phyloP scores from a whole-genome alignment of 2,113 vertebrate genomes.

The Patagioenas fasciata region DNA sequence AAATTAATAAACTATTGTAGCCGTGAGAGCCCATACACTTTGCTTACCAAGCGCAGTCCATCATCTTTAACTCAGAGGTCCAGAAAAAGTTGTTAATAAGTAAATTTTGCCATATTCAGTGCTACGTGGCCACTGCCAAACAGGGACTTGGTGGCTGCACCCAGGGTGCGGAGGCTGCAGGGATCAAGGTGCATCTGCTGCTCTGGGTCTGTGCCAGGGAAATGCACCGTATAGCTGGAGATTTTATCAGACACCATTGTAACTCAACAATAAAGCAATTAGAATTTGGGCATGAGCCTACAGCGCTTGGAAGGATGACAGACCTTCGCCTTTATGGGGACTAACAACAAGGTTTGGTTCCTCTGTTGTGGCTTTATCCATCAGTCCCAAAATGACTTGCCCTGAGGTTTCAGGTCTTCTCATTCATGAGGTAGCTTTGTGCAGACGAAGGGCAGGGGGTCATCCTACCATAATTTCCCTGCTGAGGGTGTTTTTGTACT shows the following conservation, averaged over 20 bases:
- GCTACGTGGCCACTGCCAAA: fast-evolving
- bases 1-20: background rate
- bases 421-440: background rate
- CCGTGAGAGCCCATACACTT: background rate
- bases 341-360: no score
- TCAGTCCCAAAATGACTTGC: fast-evolving
- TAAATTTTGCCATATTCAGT: background rate
- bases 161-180: background rate
- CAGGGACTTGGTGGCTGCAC: background rate
- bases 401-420: background rate
- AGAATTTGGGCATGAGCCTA: background rate
- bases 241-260: background rate
- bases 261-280: background rate
- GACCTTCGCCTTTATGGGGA: background rate
- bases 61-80: background rate
- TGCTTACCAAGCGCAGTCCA: background rate
- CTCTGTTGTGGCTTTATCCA: background rate
- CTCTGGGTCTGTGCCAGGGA: background rate
- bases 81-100: background rate
- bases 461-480: background rate
- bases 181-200: background rate
- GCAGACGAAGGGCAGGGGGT: background rate
- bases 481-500: background rate
- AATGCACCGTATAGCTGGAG: background rate
- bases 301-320: background rate